Base-by-base conservation (phyloP, 2,888 invertebrate genomes). In the Lepetodrilus schrolli region DNA sequence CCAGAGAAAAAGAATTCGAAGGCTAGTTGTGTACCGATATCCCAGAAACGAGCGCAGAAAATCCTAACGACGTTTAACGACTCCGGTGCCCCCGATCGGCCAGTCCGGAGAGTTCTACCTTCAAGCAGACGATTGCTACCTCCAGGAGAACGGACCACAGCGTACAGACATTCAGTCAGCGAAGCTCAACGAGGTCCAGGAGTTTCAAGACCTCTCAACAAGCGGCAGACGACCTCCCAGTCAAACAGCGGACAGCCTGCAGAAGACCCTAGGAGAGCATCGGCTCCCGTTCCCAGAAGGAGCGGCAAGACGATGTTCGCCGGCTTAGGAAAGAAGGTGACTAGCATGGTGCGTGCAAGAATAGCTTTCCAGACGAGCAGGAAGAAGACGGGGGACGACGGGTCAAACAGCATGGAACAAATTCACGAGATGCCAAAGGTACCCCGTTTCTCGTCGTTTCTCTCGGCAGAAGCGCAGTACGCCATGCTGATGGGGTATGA, bases 401-500 rank as follows among this genome's bases (percentile, higher is more conserved):
- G 70, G 7, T 74, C 76, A 17, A 80, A 79, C 36, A 76, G 73
- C 4, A 77, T 73, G 66, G 78, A 77, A 20, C 77, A 77, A 26
- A 83, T 83, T 43, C 80, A 82, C 58, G 78, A 83, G 50, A 70
- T 89, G 30, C 88, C 88, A 4, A 77, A 76, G 26, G 77, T 79
- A 21, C 85, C 88, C 0, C 76, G 89, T 13, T 89, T 89, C 75
- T 83, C 84, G 17, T 84, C 89, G 0, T 84, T 85, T 4, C 75
- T 89, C 43, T 89, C 88, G 0, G 79, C 84, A 2, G 88, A 88
- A 70, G 89, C 88, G 0, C 89, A 89, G 78, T 89, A 85, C 74
- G 87, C 89, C 66, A 84, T 87, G 77, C 81, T 89, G 83, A 88
- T 88, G 75, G 86, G 89, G 0, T 89, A 89, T 70, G 89, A 89